Percentiles rank a stretch among this genome's conserved stretches.
Evolutionary conservation across 2,888 invertebrate genomes (phyloP).

Genomic region (Chrysolina americana): DNA sequence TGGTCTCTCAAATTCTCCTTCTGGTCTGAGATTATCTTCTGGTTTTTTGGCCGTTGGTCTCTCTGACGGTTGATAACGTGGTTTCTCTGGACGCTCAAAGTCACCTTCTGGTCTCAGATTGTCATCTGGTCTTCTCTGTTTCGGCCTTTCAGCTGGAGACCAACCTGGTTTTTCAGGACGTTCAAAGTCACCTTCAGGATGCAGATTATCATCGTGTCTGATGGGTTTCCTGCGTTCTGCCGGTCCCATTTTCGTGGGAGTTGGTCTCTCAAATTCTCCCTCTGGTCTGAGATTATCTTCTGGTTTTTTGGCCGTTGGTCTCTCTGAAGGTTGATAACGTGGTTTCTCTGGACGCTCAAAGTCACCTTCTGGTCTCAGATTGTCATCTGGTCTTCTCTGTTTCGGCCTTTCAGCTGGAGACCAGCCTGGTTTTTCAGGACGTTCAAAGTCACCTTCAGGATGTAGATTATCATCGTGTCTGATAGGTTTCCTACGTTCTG

Average conservation of each 20-base stretch:
- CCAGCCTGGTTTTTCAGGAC: constrained; percentile 68
- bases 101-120: constrained; percentile 73
- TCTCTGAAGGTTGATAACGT: constrained; percentile 68
- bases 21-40: constrained; percentile 58
- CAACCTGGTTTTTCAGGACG: constrained; percentile 61
- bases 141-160: constrained; percentile 74
- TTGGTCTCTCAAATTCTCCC: constrained; percentile 73
- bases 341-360: constrained; percentile 66
- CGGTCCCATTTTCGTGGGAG: constrained; percentile 66
- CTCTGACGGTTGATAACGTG: constrained; percentile 68
- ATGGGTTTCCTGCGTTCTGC: constrained; percentile 72
- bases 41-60: constrained; percentile 67
- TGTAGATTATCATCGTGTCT: constrained; percentile 77
- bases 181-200: constrained; percentile 73
- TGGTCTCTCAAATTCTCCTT: constrained; percentile 72
- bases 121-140: constrained; percentile 70
- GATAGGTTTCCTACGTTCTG: constrained; percentile 67
- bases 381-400: constrained; percentile 73
- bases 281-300: constrained; percentile 76
- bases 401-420: constrained; percentile 71
- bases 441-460: constrained; percentile 74
- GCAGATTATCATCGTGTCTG: constrained; percentile 72
- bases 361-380: constrained; percentile 72
- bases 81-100: constrained; percentile 64
- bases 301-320: constrained; percentile 72